Conservation (phyloP, 1,140 invertebrate species). For the Chironomus tepperi region DNA sequence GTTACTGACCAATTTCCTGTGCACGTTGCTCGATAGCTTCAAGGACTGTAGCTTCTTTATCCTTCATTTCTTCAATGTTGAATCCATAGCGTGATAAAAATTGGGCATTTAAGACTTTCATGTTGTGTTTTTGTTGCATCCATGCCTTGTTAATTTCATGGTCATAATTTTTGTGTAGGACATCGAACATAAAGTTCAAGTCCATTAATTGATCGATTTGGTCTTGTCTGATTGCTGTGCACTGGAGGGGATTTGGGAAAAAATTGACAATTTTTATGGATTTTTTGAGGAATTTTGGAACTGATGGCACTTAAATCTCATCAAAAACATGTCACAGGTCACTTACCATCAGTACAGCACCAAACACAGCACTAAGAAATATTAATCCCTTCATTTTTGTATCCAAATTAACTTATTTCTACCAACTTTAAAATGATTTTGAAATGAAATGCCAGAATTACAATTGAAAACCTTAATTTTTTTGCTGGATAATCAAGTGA, state of each 20-base stretch:
- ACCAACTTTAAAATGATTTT: too few species aligned
- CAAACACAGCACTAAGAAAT: too few species aligned
- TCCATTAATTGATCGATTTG: background rate
- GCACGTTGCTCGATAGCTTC: background rate
- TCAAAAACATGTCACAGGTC: too few species aligned
- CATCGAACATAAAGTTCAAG: background rate
- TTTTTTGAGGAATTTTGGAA: background rate
- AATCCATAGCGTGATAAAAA: conserved; percentile 1
- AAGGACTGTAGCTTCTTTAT: background rate
- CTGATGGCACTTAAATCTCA: too few species aligned
- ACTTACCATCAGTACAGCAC: too few species aligned
- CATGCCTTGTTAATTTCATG: background rate
- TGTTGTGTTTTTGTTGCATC: background rate
- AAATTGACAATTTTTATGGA: background rate
- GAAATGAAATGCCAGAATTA: too few species aligned
- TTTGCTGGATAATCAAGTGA: too few species aligned
- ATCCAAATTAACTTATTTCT: too few species aligned
- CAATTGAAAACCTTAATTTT: too few species aligned
- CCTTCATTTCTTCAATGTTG: background rate
- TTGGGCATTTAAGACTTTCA: background rate
- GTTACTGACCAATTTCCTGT: background rate
- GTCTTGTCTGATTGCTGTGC: background rate
- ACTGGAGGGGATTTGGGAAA: background rate
- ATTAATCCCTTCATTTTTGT: too few species aligned
- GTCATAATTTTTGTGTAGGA: background rate